Evolutionary conservation across 2,113 vertebrate species (phyloP).

Genomic region (Glaucidium brasilianum): DNA sequence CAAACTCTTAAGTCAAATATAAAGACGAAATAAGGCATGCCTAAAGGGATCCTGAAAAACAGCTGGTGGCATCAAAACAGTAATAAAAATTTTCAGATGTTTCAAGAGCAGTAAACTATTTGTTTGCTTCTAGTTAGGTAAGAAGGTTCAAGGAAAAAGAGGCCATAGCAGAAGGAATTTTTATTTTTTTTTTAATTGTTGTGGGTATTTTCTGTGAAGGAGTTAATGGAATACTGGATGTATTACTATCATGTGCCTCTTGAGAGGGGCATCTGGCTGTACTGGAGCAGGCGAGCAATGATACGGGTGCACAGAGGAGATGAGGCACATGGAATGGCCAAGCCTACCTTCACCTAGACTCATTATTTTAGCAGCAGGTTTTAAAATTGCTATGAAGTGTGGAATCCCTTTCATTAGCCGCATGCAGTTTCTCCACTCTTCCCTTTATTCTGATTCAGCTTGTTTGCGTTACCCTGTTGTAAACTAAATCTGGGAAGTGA

Average conservation of each 20-base stretch:
- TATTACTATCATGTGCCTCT: not conserved
- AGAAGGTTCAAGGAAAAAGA: not conserved
- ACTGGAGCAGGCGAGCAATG: not conserved
- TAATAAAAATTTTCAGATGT: not conserved
- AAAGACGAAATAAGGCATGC: not conserved
- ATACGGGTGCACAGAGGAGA: not conserved
- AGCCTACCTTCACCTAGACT: not conserved
- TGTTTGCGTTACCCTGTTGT: not conserved
- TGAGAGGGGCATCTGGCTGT: not conserved
- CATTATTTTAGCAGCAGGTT: not conserved
- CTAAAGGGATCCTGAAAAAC: not conserved
- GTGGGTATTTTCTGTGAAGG: not conserved
- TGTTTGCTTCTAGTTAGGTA: not conserved
- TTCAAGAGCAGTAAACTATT: not conserved
- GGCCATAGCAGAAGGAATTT: not conserved
- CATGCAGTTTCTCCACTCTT: not conserved
- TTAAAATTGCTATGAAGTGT: not conserved
- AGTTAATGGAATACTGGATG: not conserved
- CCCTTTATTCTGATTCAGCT: not conserved
- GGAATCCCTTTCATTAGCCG: not conserved
- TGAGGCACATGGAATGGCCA: not conserved
- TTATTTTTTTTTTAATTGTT: not conserved
- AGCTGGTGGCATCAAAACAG: not conserved
- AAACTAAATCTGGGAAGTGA: not conserved
- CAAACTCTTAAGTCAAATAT: not conserved